phyloP scores from a whole-genome alignment of 1,140 invertebrate species.

The Drosophila varians region DNA sequence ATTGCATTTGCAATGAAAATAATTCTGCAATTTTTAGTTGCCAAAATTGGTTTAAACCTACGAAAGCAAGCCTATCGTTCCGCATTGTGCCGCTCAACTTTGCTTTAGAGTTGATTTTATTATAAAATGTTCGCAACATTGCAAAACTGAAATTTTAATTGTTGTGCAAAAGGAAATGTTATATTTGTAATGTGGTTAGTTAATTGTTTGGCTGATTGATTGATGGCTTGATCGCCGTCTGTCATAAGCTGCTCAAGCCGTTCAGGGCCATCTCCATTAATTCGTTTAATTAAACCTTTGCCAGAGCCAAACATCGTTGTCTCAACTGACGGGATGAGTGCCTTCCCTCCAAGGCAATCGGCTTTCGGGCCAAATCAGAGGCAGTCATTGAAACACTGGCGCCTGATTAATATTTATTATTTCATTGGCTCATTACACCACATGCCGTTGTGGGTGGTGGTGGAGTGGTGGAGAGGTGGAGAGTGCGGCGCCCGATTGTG shows the following conservation, averaged over 20 bases:
- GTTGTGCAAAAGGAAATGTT: background rate
- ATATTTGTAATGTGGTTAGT: constrained; percentile 1
- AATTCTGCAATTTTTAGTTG: constrained; percentile 13
- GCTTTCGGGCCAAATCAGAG: constrained; percentile 36
- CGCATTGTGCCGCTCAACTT: too few relatives aligned
- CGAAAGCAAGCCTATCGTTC: background rate
- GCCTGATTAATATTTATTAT: constrained; percentile 64
- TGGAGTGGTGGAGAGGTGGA: background rate
- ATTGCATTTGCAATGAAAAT: constrained; percentile 8
- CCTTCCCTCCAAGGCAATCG: constrained; percentile 23
- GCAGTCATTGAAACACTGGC: constrained; percentile 9
- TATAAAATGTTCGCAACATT: background rate
- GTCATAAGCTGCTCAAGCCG: constrained; percentile 1
- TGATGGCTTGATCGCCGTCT: constrained; percentile 7
- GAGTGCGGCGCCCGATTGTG: constrained; percentile 2
- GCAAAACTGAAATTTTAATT: background rate
- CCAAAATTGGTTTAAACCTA: constrained; percentile 5
- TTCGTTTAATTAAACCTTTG: constrained; percentile 53
- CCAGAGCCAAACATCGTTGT: constrained; percentile 27
- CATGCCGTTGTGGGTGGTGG: constrained; percentile 37
- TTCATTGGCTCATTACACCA: constrained; percentile 57
- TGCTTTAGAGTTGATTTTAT: background rate
- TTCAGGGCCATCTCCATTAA: constrained; percentile 29
- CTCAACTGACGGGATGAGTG: constrained; percentile 28
- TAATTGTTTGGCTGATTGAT: constrained; percentile 16